These are phyloP conservation scores for Macrotrachela quadricornifera DNA, from an alignment of 1,140 invertebrate species.

Conservation along the genomic window DNA sequence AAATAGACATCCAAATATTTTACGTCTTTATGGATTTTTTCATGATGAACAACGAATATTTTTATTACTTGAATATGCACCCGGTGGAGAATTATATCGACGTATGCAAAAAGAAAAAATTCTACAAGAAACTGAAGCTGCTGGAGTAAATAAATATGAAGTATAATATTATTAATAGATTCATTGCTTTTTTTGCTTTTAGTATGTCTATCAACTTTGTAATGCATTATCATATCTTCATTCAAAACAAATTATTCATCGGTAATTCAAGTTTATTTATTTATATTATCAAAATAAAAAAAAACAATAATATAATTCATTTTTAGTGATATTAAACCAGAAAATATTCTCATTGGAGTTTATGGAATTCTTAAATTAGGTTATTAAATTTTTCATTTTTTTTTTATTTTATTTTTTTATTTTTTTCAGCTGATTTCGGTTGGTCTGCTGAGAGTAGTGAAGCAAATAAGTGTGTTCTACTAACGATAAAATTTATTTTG, in stretches of 20 bases:
- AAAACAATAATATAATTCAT: too few species aligned
- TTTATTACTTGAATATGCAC: slow-evolving; percentile 73
- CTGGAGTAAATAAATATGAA: slow-evolving; percentile 11
- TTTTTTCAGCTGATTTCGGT: slow-evolving; percentile 57
- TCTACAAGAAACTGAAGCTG: slow-evolving; percentile 26
- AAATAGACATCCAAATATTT: slow-evolving; percentile 64
- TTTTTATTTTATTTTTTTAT: too few species aligned
- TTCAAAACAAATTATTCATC: slow-evolving; percentile 74
- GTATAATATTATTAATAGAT: too few species aligned
- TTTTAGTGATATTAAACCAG: slow-evolving; percentile 51
- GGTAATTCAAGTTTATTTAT: slow-evolving; percentile 25
- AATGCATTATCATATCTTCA: slow-evolving; percentile 79
- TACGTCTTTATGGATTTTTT: slow-evolving; percentile 70
- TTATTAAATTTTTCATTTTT: too few species aligned
- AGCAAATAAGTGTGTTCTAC: slow-evolving; percentile 12
- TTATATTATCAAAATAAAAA: too few species aligned
- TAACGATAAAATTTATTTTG: too few species aligned
- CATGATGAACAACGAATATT: slow-evolving; percentile 69
- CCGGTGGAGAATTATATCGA: slow-evolving; percentile 60
- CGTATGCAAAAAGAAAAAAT: slow-evolving; percentile 34
- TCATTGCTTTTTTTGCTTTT: too few species aligned
- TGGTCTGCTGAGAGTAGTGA: slow-evolving; percentile 5
- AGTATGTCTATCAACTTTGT: slow-evolving; percentile 60
- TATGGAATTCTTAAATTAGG: slow-evolving; percentile 65
- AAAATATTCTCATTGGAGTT: slow-evolving; percentile 65